These are phyloP conservation scores for Drosophila paulistorum DNA, from an alignment of 1,140 invertebrate genomes.

Conservation along the genomic window DNA sequence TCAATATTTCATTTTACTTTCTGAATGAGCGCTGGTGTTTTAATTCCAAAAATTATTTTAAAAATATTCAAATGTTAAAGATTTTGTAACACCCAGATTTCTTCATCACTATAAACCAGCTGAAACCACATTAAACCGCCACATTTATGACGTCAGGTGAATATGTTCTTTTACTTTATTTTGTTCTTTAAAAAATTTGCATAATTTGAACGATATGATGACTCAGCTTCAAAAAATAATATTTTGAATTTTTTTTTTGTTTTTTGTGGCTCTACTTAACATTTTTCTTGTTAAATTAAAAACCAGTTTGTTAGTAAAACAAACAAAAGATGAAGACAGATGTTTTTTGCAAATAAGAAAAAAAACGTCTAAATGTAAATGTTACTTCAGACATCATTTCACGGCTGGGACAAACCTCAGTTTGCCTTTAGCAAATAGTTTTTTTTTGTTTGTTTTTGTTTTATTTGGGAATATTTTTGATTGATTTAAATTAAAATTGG, in stretches of 20 bases:
- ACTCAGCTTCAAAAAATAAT: not conserved
- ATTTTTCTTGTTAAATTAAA: conserved; percentile 13
- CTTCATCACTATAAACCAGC: not conserved
- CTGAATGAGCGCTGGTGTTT: no score
- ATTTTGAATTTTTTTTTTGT: not conserved
- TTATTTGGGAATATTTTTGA: not conserved
- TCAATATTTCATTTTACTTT: no score
- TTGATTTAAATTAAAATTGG: not conserved
- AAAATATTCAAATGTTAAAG: no score
- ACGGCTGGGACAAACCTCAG: not conserved
- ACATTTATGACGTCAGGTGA: not conserved
- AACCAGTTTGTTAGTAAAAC: conserved; percentile 24
- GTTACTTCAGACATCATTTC: not conserved
- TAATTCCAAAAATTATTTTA: no score
- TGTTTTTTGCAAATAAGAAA: not conserved
- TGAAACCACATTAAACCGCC: not conserved
- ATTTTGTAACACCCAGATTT: no score
- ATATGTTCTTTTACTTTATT: conserved; percentile 1
- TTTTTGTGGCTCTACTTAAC: not conserved
- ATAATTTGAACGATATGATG: not conserved
- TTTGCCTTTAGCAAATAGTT: conserved; percentile 3
- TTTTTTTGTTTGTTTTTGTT: not conserved
- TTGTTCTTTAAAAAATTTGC: not conserved
- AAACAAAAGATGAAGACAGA: conserved; percentile 8
- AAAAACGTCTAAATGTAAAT: conserved; percentile 4